These are phyloP conservation scores for Mastigias papua DNA, from an alignment of 30 jellyfish, hydroid and myxozoan species.

Conservation along the genomic window DNA sequence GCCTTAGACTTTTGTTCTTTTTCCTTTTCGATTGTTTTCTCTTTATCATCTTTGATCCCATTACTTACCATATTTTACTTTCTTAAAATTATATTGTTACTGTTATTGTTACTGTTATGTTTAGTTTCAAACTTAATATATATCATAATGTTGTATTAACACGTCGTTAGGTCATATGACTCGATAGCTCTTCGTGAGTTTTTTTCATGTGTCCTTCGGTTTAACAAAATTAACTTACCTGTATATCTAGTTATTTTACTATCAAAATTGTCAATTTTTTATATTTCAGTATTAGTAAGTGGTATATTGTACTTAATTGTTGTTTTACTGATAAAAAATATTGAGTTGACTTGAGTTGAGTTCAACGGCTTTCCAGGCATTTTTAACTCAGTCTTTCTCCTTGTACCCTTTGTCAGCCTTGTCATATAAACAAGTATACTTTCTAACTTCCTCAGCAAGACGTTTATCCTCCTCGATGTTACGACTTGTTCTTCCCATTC, in stretches of 20 bases:
- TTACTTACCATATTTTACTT: not conserved
- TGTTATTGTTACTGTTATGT: not conserved
- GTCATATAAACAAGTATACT: conserved; percentile 23
- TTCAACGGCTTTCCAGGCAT: conserved; percentile 24
- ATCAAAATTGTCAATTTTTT: too few species aligned
- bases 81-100: not conserved
- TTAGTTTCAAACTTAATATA: not conserved
- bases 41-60: not conserved
- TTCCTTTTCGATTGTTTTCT: not conserved
- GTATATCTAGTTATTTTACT: too few species aligned
- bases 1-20: not conserved
- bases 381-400: not conserved
- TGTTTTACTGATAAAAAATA: too few species aligned
- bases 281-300: too few species aligned
- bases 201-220: conserved; percentile 18
- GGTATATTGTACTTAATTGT: too few species aligned
- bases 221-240: too few species aligned
- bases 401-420: conserved; percentile 19
- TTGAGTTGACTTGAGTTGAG: too few species aligned
- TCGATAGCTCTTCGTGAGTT: conserved; percentile 23
- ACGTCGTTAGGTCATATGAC: conserved; percentile 24
- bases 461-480: conserved; percentile 20
- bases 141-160: not conserved
- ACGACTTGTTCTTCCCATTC: not conserved
- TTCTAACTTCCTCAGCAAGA: conserved; percentile 40